Base-by-base conservation (phyloP, 1,140 invertebrate genomes). In the Macrocentrus cingulum region DNA sequence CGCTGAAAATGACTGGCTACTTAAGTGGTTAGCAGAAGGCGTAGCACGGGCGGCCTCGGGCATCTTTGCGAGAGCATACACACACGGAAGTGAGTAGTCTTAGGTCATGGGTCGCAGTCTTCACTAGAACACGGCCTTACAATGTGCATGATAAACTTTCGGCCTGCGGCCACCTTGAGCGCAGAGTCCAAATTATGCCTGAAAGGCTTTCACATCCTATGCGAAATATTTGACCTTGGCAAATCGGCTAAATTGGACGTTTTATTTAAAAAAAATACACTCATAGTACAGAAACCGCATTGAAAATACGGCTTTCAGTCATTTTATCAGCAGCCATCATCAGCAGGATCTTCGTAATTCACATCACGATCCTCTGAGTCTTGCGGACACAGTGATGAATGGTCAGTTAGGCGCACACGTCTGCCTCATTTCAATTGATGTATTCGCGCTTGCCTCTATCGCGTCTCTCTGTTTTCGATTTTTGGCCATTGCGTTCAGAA, bases 1-100 rank as follows among this genome's bases (percentile, higher is more conserved):
- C 70, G 41, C 29, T 66, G 34, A 32, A 48, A 66, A 61, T 36
- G 51, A 51, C 15, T 42, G 41, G 48, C 49, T 61, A 57, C 34
- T 36, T 57, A 20, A 57, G 50, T 56, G 53, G 29, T 56, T 46
- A 56, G 41, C 39, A 55, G 41, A 41, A 52, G 18, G 37, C 41
- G 39, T 54, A 54, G 23, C 52, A 44, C 52, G 52, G 52, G 19
- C 16, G 20, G 32, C 53, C 29, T 23, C 25, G 22, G 50, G 36
- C 7, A 16, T 16, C 15, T 1, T 52, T 19, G 19, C n/a, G 7
- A 6, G 22, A 39, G 20, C 50, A 20, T 19, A 37, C 15, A 56
- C 22, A 48, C 45, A 48, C 45, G 45, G 45, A 48, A 48, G 36
- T 39, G 36, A 5, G 15, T 39, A 39, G 36, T 39, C 36, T 39